Evolutionary conservation across 2,113 vertebrate species (phyloP), one percentile per base, ranked within the genome.

Genomic region (Heterochromis multidens): DNA sequence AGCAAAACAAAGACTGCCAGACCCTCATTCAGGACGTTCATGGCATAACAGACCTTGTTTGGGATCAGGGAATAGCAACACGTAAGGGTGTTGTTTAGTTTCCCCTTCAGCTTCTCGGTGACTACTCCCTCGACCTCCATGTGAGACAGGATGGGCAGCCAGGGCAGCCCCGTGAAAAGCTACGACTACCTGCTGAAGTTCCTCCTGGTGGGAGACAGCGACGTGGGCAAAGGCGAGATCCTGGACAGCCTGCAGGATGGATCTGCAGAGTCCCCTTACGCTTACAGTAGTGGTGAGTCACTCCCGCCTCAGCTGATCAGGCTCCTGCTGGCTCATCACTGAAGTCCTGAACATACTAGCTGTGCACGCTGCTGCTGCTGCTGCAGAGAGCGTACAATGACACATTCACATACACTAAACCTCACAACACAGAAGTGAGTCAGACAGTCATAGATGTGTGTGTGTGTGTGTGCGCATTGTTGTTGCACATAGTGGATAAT

Each of bases 181-280:
- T 99, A 99, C 89, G 98, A 99, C 94, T 99, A 99, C 92, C 96
- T 99, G 87, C 97, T 99, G 46, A 99, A 99, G 95, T 99, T 99
- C 95, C 95, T 99, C 83, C 95, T 99, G 93, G 98, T 99, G 14
- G 98, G 98, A 52, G 98, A 99, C 96, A 99, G 98, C 87, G 98
- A 99, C 56, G 98, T 99, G 87, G 98, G 98, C 21, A 99, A 99
- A 87, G 98, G 98, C 23, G 98, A 99, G 96, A 99, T 99, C 92
- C 95, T 99, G 95, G 98, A 97, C 95, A 99, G 98, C 90, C 95
- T 99, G 87, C 98, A 99, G 95, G 98, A 99, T 62, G 98, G 98
- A 57, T 98, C 98, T 1, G 97, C 97, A 0, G 98, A 99, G 94
- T 99, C 98, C 19, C 98, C 98, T 0, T 99, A 99, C 62, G 97